Conservation (phyloP, 1,140 invertebrate species). For the Subanguina moxae region DNA sequence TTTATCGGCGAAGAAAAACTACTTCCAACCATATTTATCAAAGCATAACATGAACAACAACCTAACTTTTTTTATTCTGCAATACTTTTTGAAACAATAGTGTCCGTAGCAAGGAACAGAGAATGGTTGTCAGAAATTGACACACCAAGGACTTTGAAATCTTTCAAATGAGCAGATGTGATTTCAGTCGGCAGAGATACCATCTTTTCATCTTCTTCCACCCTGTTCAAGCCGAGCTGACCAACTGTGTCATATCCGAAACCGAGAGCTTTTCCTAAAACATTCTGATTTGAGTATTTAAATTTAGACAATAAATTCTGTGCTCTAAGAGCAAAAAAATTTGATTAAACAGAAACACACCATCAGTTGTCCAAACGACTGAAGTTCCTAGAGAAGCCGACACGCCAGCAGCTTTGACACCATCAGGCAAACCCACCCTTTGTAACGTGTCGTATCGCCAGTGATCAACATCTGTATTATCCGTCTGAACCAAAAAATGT, state of each 20-base stretch:
- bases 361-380: conserved; percentile 52
- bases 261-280: conserved; percentile 46
- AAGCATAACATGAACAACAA: too few relatives aligned
- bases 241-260: conserved; percentile 55
- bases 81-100: too few relatives aligned
- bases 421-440: conserved; percentile 30
- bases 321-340: too few relatives aligned
- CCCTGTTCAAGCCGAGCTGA: conserved; percentile 55
- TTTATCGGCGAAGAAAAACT: too few relatives aligned
- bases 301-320: too few relatives aligned
- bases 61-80: too few relatives aligned
- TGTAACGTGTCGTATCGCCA: conserved; percentile 53
- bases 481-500: neutral
- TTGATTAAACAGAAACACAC: too few relatives aligned
- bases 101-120: neutral
- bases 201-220: conserved; percentile 53
- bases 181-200: conserved; percentile 47
- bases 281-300: too few relatives aligned
- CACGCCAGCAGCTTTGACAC: conserved; percentile 44
- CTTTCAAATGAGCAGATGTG: conserved; percentile 51
- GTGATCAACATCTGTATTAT: conserved; percentile 40
- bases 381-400: conserved; percentile 47
- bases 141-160: conserved; percentile 42
- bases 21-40: too few relatives aligned
- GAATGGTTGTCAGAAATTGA: conserved; percentile 54